Evolutionary conservation across 2,888 invertebrate species (phyloP), one percentile per base, ranked within the genome.

Genomic region (Andricus curvator): DNA sequence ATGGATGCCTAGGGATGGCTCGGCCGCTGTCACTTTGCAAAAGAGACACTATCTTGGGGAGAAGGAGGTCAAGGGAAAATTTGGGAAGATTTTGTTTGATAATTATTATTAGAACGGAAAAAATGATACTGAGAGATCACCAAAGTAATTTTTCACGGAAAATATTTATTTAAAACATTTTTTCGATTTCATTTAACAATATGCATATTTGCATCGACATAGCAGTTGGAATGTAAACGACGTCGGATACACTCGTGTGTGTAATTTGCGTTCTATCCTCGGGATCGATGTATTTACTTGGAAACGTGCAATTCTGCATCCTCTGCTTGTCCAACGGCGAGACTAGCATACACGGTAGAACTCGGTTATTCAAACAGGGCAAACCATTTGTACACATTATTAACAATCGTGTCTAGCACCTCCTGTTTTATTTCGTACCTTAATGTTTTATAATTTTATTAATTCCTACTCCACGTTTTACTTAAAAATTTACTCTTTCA

Each of bases 261-360:
- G 13, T 62, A 15, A 62, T 11, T 60, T 15, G 25, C 2, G 13
- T 62, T 3, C 13, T 15, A 62, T 25, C 25, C 22, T 62, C 25
- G 11, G 22, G 25, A 62, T 62, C 62, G 25, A 62, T 22, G 22
- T 62, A 15, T 62, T 62, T 62, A 62, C 62, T 62, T 62, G n/a
- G n/a, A n/a, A 60, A 60, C 56, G 20, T 60, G 56, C 56, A 60
- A n/a, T 60, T 60, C 56, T 22, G 56, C 56, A 60, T 60, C 56
- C 56, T 60, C 56, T 62, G 62, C 25, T 62, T 62, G 25, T 62
- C n/a, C 25, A 62, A 62, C 4, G 62, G 62, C 25, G 13, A 22
- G 25, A 62, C 62, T 62, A 25, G n/a, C 56, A 56, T 22, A 13
- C 22, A 22, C 22, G n/a, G n/a, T 56, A 4, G 25, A 62, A 62